phyloP scores from a whole-genome alignment of 2,113 vertebrate genomes.

The Scortum barcoo region DNA sequence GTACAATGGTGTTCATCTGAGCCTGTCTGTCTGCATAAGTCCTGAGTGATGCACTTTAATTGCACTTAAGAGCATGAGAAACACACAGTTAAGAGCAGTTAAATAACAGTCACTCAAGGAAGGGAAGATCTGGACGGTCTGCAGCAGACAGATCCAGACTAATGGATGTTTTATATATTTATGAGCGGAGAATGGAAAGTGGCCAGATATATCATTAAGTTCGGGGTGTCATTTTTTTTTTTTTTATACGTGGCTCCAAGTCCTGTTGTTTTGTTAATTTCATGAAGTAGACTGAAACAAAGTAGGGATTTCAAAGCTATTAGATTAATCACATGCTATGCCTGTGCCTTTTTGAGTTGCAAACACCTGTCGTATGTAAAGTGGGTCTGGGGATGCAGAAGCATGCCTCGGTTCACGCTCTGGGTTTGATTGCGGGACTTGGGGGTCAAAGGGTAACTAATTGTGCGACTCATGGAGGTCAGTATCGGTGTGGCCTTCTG shows the following conservation, averaged over 20 bases:
- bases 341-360: constrained; percentile 17
- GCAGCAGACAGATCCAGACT: constrained; percentile 17
- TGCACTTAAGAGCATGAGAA: constrained; percentile 52
- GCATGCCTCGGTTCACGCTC: constrained; percentile 67
- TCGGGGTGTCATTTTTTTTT: constrained; percentile 1
- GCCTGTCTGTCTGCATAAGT: constrained; percentile 54
- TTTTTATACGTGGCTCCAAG: neutral
- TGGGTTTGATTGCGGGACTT: constrained; percentile 67
- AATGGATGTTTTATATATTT: constrained; percentile 59
- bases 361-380: constrained; percentile 55
- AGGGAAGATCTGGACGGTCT: constrained; percentile 22
- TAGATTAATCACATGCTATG: constrained; percentile 28
- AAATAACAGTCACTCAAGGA: constrained; percentile 49
- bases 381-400: constrained; percentile 68
- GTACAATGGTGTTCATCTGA: constrained; percentile 43
- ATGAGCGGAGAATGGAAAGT: constrained; percentile 33
- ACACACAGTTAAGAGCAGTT: constrained; percentile 48
- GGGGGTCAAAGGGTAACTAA: constrained; percentile 83
- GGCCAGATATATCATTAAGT: constrained; percentile 31
- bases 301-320: constrained; percentile 19
- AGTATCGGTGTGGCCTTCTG: constrained; percentile 63
- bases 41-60: constrained; percentile 52
- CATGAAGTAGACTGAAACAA: constrained; percentile 12
- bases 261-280: constrained; percentile 48
- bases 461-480: constrained; percentile 78